A percentile compares a stretch with the other conserved stretches of the same genome.
Conservation (phyloP, 2,888 invertebrate genomes). For the Nymphalis c-album region DNA sequence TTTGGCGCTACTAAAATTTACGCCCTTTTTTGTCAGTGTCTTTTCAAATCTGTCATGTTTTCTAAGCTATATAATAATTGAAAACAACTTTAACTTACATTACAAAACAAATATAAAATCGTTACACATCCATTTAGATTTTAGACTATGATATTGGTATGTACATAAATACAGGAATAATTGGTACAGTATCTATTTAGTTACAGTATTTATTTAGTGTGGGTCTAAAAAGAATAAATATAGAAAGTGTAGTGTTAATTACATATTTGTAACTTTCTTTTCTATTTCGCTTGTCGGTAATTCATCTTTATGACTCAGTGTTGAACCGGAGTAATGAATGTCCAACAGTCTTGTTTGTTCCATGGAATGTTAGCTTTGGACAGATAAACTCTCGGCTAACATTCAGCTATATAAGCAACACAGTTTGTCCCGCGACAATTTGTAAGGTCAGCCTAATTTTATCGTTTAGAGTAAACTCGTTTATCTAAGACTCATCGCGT, state of each 20-base stretch:
- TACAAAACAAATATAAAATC: too few species aligned
- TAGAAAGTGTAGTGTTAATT: not conserved
- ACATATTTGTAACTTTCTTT: not conserved
- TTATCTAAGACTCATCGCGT: not conserved
- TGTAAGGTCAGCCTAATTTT: not conserved
- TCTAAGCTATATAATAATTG: too few species aligned
- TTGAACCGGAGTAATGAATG: constrained; percentile 17
- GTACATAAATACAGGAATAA: too few species aligned
- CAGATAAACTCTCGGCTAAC: constrained; percentile 16
- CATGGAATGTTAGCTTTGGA: constrained; percentile 8
- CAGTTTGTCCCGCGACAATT: not conserved
- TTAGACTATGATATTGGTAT: too few species aligned
- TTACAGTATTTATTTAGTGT: too few species aligned
- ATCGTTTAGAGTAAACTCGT: not conserved
- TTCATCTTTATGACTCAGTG: constrained; percentile 23
- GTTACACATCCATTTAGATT: too few species aligned
- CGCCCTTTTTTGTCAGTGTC: too few species aligned
- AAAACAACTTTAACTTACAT: too few species aligned
- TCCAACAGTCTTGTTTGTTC: constrained; percentile 18
- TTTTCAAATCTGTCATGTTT: too few species aligned
- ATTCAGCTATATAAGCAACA: constrained; percentile 2
- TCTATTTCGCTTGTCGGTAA: not conserved
- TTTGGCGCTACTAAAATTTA: too few species aligned
- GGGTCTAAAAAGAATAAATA: too few species aligned
- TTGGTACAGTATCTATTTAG: too few species aligned